These are phyloP conservation scores for Clytia hemisphaerica DNA, from an alignment of 30 jellyfish, hydroid and myxozoan genomes.

Conservation along the genomic window DNA sequence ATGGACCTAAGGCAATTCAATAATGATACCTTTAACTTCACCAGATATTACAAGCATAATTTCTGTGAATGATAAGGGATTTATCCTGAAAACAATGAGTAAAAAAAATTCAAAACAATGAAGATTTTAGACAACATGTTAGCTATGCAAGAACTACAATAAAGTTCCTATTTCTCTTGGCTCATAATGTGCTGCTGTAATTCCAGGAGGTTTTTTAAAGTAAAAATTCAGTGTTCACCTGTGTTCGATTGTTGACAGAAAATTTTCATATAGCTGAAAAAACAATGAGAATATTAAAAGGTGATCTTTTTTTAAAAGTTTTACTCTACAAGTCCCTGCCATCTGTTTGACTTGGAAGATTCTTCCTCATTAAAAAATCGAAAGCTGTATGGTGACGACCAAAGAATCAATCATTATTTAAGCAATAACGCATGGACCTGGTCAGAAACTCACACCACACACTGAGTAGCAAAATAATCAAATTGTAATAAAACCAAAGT, in stretches of 20 bases:
- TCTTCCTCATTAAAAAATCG: no score
- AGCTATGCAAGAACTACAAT: not conserved
- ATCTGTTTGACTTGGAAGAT: not conserved
- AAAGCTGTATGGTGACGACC: no score
- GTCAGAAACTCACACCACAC: no score
- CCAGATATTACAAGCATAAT: conserved; percentile 38
- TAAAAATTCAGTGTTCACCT: conserved; percentile 30
- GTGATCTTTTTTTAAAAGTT: no score
- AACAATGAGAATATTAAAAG: not conserved
- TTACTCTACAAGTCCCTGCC: not conserved
- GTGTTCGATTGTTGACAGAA: conserved; percentile 77
- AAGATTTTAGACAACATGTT: not conserved
- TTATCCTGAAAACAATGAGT: conserved; percentile 62
- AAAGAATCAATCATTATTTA: not conserved
- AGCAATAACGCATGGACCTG: no score
- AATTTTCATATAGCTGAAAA: conserved; percentile 64
- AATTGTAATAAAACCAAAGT: no score
- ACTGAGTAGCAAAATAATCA: no score
- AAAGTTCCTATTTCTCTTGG: no score
- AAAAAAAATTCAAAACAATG: not conserved
- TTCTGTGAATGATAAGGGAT: conserved; percentile 60
- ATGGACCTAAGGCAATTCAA: no score
- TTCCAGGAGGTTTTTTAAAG: no score
- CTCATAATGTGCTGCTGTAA: no score
- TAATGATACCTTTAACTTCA: conserved; percentile 52